Evolutionary conservation across 2,797 vertebrate genomes (phyloP).

Genomic region (Danio jaintianensis): DNA sequence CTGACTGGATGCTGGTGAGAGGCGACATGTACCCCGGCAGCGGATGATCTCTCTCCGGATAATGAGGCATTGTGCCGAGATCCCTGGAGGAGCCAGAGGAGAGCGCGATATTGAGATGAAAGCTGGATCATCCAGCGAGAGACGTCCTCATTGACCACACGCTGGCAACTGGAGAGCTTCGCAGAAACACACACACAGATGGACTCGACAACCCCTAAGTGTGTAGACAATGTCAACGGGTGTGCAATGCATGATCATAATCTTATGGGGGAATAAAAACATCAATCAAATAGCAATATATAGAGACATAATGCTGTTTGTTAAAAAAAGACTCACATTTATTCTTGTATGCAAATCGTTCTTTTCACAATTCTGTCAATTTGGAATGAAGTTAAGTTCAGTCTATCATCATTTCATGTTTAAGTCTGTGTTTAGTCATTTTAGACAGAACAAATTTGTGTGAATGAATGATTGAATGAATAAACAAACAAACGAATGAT

Average conservation of each 20-base stretch:
- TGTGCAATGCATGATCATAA: background rate
- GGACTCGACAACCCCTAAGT: constrained; percentile 12
- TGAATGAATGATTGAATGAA: too few species aligned
- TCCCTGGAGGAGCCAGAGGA: constrained; percentile 27
- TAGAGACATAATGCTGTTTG: background rate
- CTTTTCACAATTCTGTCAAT: background rate
- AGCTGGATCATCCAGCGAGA: constrained; percentile 31
- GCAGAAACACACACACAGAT: constrained; percentile 16
- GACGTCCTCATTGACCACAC: constrained; percentile 35
- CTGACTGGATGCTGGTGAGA: constrained; percentile 36
- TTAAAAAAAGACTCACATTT: background rate
- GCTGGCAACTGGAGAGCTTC: constrained; percentile 9
- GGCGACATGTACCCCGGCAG: constrained; percentile 49
- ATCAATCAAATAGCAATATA: background rate
- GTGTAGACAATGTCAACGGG: background rate
- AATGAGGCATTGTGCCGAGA: constrained; percentile 49
- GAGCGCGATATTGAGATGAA: constrained; percentile 36
- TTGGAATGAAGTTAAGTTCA: background rate
- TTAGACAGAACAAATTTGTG: too few species aligned
- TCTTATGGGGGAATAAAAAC: background rate
- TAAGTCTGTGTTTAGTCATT: too few species aligned
- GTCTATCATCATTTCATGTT: background rate
- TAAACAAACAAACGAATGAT: too few species aligned
- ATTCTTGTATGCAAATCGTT: background rate
- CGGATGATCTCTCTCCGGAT: constrained; percentile 38